These are phyloP conservation scores for Pterocles burchelli DNA, from an alignment of 2,113 vertebrate species.

Conservation along the genomic window DNA sequence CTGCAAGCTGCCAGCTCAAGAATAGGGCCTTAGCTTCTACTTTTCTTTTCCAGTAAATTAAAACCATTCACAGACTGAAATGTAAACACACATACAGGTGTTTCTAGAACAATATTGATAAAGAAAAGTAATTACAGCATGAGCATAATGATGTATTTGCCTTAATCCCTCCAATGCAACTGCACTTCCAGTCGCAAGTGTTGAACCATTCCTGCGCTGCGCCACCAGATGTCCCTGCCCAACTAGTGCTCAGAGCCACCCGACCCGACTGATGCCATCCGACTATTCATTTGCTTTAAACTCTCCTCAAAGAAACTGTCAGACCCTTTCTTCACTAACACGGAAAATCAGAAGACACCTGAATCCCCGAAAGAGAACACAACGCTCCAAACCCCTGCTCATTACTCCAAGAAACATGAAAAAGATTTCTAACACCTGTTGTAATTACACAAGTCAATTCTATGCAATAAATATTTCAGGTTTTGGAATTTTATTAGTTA, in stretches of 20 bases:
- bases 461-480: not conserved
- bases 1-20: not conserved
- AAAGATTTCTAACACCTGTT: not conserved
- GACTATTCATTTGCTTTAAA: not conserved
- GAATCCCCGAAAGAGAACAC: not conserved
- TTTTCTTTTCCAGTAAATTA: not conserved
- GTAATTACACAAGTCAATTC: not conserved
- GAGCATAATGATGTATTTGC: not conserved
- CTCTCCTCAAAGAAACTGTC: not conserved
- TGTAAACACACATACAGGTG: not conserved
- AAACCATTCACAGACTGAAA: not conserved
- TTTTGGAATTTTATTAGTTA: not conserved
- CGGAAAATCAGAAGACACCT: not conserved
- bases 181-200: not conserved
- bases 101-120: not conserved
- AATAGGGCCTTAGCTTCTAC: not conserved
- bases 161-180: not conserved
- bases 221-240: constrained; percentile 76
- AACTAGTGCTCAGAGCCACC: not conserved
- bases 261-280: not conserved
- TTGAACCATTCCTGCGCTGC: constrained; percentile 1
- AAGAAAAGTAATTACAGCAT: not conserved
- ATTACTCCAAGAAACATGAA: not conserved
- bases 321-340: not conserved
- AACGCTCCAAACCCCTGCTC: not conserved